phyloP scores from a whole-genome alignment of 2,113 vertebrate species.

The Sylvietta virens region DNA sequence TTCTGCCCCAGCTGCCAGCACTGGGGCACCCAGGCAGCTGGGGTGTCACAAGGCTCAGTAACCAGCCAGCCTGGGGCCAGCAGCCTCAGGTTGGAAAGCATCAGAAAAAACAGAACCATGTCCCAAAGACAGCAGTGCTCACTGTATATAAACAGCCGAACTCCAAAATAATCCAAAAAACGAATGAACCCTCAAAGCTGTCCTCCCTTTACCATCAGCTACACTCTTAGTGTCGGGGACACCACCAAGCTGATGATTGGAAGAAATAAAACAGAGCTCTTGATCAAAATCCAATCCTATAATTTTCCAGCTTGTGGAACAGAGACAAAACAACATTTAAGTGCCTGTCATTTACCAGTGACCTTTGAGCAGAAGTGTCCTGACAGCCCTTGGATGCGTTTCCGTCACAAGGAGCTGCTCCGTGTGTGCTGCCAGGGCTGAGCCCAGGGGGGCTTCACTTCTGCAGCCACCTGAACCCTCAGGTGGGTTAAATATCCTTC shows the following conservation, averaged over 20 bases:
- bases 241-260: neutral
- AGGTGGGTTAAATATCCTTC: neutral
- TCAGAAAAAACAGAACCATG: neutral
- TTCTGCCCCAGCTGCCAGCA: neutral
- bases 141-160: neutral
- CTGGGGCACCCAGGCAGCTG: neutral
- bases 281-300: slow-evolving; percentile 11
- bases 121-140: neutral
- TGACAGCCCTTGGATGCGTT: neutral
- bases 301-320: slow-evolving; percentile 8
- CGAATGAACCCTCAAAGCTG: neutral
- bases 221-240: accelerated
- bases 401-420: neutral
- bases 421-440: neutral
- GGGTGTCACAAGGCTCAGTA: neutral
- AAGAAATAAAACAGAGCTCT: neutral
- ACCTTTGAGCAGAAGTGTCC: neutral
- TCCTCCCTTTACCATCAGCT: neutral
- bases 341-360: slow-evolving; percentile 10
- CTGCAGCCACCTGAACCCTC: neutral
- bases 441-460: neutral
- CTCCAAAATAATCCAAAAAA: neutral
- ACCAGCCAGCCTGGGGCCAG: neutral
- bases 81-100: neutral
- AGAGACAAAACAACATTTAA: neutral